Evolutionary conservation across 2,888 invertebrate genomes (phyloP), one percentile per base, ranked within the genome.

Genomic region (Drosophila robusta): DNA sequence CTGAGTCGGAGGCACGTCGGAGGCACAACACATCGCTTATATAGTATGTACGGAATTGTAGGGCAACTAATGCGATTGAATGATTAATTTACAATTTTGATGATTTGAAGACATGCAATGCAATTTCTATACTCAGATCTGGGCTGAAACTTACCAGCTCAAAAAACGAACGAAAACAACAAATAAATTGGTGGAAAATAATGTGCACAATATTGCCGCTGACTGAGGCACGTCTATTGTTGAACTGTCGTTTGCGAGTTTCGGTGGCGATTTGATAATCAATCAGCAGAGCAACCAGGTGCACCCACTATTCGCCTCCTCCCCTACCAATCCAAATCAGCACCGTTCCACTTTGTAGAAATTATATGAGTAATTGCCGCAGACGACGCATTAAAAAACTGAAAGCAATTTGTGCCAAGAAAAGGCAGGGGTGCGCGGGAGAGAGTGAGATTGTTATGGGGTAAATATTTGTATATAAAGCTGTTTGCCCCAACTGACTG

Each of bases 41-140:
- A 38, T 50, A 52, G 14, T 32, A 14, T 11, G 42, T 38, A 38
- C 46, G 11, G 46, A 38, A 60, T 55, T 67, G 47, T 58, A 47
- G 70, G 44, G 58, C 47, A 47, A 39, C 62, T 62, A 73, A 70
- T 77, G 74, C 78, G 61, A 69, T 72, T 77, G 80, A 75, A 82
- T 82, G 83, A 82, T 85, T 85, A 69, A 82, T 82, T 70, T 82
- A 54, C 44, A 69, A 58, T 70, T 75, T 67, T 72, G 79, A 82
- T 82, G 75, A 62, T 70, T 73, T 34, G 41, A 54, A 60, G 75
- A 70, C 82, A 85, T 79, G 82, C 85, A 69, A 78, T 78, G 54
- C 41, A 29, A 26, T 36, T 29, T 29, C 22, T 29, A 9, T 7
- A 24, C 12, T 42, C 41, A 34, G n/a, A 7, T 22, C 3, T 22